Percentiles rank a stretch among this genome's conserved stretches.
Evolutionary conservation across 2,888 invertebrate genomes (phyloP).

Genomic region (Orchesella flavescens): DNA sequence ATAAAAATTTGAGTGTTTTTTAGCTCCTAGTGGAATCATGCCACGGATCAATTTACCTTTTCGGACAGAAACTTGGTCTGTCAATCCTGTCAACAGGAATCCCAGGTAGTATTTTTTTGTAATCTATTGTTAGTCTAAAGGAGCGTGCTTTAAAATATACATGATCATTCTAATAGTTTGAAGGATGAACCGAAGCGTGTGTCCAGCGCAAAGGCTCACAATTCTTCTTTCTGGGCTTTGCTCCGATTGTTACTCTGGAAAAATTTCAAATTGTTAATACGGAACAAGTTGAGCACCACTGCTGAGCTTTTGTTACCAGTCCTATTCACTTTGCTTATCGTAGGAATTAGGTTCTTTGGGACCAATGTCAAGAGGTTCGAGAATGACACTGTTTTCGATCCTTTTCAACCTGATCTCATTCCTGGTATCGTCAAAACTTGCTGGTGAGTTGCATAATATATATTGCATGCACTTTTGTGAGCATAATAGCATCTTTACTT

Average conservation of each 20-base stretch:
- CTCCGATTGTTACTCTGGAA: slow-evolving; percentile 87
- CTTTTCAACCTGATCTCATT: slow-evolving; percentile 70
- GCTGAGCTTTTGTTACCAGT: slow-evolving; percentile 82
- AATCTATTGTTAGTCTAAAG: background rate
- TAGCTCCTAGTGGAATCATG: slow-evolving; percentile 10
- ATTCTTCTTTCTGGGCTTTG: slow-evolving; percentile 70
- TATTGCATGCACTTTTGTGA: background rate
- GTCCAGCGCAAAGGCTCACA: background rate
- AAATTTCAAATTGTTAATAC: slow-evolving; percentile 85
- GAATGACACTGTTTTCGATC: slow-evolving; percentile 73
- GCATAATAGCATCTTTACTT: background rate
- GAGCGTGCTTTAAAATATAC: background rate
- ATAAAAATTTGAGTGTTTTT: too few relatives aligned
- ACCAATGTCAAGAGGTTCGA: slow-evolving; percentile 78
- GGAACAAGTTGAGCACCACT: slow-evolving; percentile 81
- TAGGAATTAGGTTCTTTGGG: slow-evolving; percentile 80
- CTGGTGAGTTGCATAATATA: slow-evolving; percentile 59
- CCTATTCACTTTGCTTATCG: slow-evolving; percentile 81
- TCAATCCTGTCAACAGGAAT: slow-evolving; percentile 10
- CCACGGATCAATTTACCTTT: slow-evolving; percentile 39
- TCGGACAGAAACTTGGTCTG: slow-evolving; percentile 51
- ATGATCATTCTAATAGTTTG: background rate
- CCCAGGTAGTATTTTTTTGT: background rate
- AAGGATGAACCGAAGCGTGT: background rate
- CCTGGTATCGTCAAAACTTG: slow-evolving; percentile 56